Base-by-base conservation (phyloP, 2,888 invertebrate genomes). In the Ophion costatus region DNA sequence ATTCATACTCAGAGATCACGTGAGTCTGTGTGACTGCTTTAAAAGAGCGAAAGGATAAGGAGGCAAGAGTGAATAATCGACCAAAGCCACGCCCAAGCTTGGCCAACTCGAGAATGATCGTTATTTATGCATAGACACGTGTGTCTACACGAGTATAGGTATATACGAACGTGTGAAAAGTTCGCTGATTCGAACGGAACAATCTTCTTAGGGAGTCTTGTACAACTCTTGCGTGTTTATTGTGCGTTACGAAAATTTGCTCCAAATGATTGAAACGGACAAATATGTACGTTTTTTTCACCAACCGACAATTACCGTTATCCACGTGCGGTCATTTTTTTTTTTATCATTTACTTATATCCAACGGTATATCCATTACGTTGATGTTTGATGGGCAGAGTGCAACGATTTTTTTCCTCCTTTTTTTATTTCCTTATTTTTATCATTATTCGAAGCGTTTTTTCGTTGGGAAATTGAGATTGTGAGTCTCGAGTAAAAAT, bases 31-130 rank as follows among this genome's bases (percentile, higher is more conserved):
- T 45, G 4, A 63, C 29, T 63, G 38, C n/a, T 57, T 66, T 42
- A 61, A 59, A 76, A 59, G 10, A 69, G 82, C 57, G 82, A 84
- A 82, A 86, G 77, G 84, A 82, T 71, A 71, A 73, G 78, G 63
- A 79, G 51, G 83, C 83, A 78, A 85, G 70, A 85, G 76, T 69
- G 57, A 85, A 82, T 89, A 88, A 83, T 85, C 89, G 87, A 90
- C 51, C n/a, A 83, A 74, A 63, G 77, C 84, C 84, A 84, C 84
- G 81, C 81, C 84, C 81, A 81, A 56, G 24, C 74, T 76, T 84
- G 45, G 42, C 81, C 5, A 66, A 81, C 70, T 51, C 45, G 74
- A 75, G 74, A 81, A 75, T 78, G 67, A 76, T 81, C 71, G 76
- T 64, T 73, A 73, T 24, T 10, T n/a, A 59, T 42, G 61, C 24